Percentiles rank a stretch among this genome's conserved stretches.
Evolutionary conservation across 1,140 invertebrate species (phyloP).

Genomic region (Galleria mellonella): DNA sequence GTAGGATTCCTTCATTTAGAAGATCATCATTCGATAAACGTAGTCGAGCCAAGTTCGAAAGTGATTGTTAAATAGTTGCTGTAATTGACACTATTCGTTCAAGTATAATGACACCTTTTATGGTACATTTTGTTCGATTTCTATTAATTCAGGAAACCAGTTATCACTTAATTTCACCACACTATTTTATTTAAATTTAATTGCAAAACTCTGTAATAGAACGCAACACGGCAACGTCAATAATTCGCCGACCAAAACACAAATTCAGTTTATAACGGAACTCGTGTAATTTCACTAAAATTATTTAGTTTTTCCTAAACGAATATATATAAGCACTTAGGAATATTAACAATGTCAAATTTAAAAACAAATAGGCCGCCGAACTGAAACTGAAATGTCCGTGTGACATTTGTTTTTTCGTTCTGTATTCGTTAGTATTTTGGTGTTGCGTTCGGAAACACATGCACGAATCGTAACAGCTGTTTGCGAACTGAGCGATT

Average conservation of each 20-base stretch:
- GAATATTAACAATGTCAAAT: too few relatives aligned
- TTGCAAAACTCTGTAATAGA: too few relatives aligned
- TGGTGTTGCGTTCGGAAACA: slow-evolving; percentile 31
- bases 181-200: too few relatives aligned
- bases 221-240: background rate
- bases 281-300: background rate
- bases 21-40: slow-evolving; percentile 23
- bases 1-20: slow-evolving; percentile 67
- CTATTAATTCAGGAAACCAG: too few relatives aligned
- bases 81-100: background rate
- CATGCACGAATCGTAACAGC: slow-evolving; percentile 27
- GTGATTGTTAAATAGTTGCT: slow-evolving; percentile 3
- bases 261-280: slow-evolving; percentile 2
- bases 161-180: too few relatives aligned
- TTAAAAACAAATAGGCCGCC: slow-evolving; percentile 7
- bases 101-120: too few relatives aligned
- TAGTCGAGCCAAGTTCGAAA: background rate
- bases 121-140: too few relatives aligned
- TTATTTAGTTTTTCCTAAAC: too few relatives aligned
- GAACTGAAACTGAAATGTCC: slow-evolving; percentile 7
- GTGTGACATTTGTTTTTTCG: slow-evolving; percentile 17
- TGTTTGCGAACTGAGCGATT: slow-evolving; percentile 34
- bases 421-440: slow-evolving; percentile 16
- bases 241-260: background rate
- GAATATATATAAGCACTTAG: too few relatives aligned